Evolutionary conservation across 2,888 invertebrate genomes (phyloP), one percentile per base, ranked within the genome.

Genomic region (Galeopsomyia nigrocyanea): DNA sequence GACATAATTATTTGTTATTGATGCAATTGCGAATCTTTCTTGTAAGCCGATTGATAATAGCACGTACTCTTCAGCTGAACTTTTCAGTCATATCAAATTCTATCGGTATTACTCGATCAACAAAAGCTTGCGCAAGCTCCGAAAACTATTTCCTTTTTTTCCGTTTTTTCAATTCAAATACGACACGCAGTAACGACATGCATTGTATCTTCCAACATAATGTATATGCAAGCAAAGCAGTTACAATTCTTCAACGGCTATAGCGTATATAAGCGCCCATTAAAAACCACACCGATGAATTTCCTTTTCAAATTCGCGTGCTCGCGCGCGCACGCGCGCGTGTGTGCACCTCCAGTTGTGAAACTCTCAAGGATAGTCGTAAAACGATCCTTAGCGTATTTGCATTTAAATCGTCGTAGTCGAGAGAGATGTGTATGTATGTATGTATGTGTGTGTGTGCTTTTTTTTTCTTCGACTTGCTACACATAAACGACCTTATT

Each of bases 1-100:
- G 80, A 82, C 81, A 80, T 80, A 81, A 81, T 81, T 82, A 79
- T 81, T 79, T 79, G 79, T 79, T 79, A 77, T 80, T 80, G 75
- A 64, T 69, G 70, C 62, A 68, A 63, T 5, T 26, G 14, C 49
- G 31, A 65, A 60, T 10, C 39, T 10, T 1, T 13, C 7, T 13
- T 7, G 13, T 39, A 39, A 60, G 71, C 60, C 73, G 70, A 76
- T 79, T 70, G 77, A 77, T 75, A 69, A 72, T 73, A 46, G 17
- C 68, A 21, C 65, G 55, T n/a, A 50, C 21, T 21, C 17, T 66
- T 17, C 57, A n/a, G n/a, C n/a, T n/a, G n/a, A n/a, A 31, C 39
- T 39, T 7, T 7, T 39, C 13, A 1, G 39, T 7, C 39, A 1
- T 39, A 10, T 13, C 39, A 39, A 7, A 39, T 39, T 39, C 58